phyloP scores from a whole-genome alignment of 92 coral and sea anemone genomes.

The Heteractis magnifica region DNA sequence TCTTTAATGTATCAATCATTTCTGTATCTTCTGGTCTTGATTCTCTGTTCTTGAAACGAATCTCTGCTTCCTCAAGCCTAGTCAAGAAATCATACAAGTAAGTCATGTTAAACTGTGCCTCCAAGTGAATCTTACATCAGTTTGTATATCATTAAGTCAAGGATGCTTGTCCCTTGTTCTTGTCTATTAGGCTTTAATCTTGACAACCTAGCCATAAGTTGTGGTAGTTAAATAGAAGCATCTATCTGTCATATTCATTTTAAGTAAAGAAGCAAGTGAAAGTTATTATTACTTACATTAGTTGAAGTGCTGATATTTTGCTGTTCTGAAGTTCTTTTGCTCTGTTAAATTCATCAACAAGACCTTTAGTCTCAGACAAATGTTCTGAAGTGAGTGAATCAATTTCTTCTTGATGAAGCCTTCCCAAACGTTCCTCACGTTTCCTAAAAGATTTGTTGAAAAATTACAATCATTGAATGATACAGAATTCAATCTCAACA shows the following conservation, averaged over 20 bases:
- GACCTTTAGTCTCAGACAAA: constrained; percentile 78
- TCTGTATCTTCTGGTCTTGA: constrained; percentile 91
- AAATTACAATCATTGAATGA: constrained; percentile 27
- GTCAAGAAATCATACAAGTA: neutral
- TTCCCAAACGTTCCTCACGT: constrained; percentile 87
- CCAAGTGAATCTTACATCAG: no score
- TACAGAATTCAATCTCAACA: neutral
- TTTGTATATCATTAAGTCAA: no score
- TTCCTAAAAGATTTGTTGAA: constrained; percentile 11
- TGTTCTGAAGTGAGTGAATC: constrained; percentile 78
- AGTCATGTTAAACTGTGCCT: neutral
- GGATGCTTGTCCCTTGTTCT: no score
- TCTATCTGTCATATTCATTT: no score
- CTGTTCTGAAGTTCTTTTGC: constrained; percentile 88
- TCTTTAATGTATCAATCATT: constrained; percentile 72
- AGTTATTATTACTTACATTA: constrained; percentile 66
- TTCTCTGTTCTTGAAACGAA: constrained; percentile 79
- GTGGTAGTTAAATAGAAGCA: no score
- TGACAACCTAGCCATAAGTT: no score
- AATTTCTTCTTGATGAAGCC: constrained; percentile 80
- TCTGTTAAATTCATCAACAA: constrained; percentile 87
- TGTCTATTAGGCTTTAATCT: no score
- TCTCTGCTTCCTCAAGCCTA: constrained; percentile 98
- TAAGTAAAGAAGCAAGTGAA: no score
- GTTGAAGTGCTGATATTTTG: constrained; percentile 92